A percentile compares a stretch with the other conserved stretches of the same genome.
Conservation (phyloP, 64 coral and sea anemone species). For the Trachythela sp. region DNA sequence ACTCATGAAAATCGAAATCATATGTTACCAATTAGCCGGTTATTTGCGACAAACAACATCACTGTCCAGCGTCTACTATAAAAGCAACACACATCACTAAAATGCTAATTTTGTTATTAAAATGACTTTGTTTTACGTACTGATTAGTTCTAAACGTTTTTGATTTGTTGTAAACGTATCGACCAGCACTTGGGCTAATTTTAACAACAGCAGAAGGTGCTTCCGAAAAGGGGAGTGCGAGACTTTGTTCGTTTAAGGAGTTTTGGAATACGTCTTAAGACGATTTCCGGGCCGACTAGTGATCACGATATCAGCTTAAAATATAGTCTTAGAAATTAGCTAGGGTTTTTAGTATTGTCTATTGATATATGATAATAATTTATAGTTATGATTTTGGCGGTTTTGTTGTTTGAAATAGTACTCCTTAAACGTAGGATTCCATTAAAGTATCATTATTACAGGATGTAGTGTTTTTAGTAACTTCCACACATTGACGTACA, state of each 20-base stretch:
- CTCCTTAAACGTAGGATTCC: neutral
- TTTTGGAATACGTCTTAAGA: neutral
- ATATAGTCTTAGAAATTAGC: neutral
- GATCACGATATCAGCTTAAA: neutral
- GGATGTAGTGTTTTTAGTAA: too few species aligned
- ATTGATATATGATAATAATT: neutral
- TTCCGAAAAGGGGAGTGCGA: neutral
- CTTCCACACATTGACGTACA: too few species aligned
- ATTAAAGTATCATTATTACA: too few species aligned
- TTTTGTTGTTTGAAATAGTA: neutral
- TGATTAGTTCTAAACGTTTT: constrained; percentile 4
- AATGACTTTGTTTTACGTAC: neutral
- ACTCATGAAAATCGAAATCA: neutral
- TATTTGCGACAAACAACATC: neutral
- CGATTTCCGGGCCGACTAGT: neutral
- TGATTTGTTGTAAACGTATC: neutral
- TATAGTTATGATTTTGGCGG: neutral
- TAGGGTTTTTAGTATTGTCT: neutral
- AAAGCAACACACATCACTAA: neutral
- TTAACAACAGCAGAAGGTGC: neutral
- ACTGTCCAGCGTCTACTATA: neutral
- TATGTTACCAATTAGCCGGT: neutral
- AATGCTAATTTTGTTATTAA: neutral
- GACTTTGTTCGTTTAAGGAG: neutral
- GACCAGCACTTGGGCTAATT: neutral